Percentiles rank a stretch among this genome's conserved stretches.
These are phyloP conservation scores for Ceuthmochares aereus DNA, from an alignment of 2,113 vertebrate genomes.

Conservation along the genomic window DNA sequence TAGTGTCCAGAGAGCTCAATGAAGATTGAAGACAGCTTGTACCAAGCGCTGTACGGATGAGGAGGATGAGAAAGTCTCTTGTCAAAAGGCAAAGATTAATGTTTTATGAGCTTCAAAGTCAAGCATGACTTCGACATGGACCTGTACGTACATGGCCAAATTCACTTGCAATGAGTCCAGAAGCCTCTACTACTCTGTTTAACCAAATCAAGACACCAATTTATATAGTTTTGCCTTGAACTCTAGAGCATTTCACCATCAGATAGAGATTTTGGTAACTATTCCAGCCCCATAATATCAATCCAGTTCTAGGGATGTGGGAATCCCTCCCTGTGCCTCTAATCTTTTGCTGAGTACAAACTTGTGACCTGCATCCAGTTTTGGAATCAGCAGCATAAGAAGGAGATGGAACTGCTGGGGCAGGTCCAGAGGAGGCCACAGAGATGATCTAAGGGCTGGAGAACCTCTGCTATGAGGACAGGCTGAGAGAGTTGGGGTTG, in stretches of 20 bases:
- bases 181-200: not conserved
- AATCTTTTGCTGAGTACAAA: not conserved
- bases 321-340: not conserved
- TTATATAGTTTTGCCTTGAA: not conserved
- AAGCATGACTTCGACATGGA: not conserved
- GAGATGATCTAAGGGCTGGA: too few species aligned
- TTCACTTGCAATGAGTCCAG: not conserved
- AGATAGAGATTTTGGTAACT: not conserved
- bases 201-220: not conserved
- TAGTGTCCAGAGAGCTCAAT: not conserved
- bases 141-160: not conserved
- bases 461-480: too few species aligned
- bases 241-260: not conserved
- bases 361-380: too few species aligned
- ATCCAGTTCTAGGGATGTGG: not conserved
- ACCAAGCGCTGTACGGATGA: accelerated
- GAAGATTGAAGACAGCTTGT: not conserved
- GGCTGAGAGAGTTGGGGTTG: too few species aligned
- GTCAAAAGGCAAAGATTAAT: not conserved
- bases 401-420: too few species aligned
- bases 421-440: too few species aligned
- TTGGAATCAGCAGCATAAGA: too few species aligned
- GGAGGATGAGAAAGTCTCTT: not conserved
- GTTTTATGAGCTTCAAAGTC: not conserved
- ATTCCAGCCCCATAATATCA: not conserved